These are phyloP conservation scores for Bergia puertoricense DNA, from an alignment of 92 coral and sea anemone species.

Conservation along the genomic window DNA sequence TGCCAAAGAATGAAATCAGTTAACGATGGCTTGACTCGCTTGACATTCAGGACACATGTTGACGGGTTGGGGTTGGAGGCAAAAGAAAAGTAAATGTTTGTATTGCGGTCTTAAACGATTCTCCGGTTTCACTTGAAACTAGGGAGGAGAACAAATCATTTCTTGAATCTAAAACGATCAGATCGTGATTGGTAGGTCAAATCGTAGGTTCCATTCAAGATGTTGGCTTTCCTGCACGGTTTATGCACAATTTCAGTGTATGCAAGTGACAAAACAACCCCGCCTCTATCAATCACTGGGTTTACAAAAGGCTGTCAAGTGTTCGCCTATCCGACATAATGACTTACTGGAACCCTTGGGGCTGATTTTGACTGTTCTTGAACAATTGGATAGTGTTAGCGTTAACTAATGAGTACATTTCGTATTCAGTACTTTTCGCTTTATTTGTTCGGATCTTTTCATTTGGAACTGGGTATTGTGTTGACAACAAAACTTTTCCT, in stretches of 20 bases:
- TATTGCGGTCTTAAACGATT: background rate
- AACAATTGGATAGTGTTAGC: constrained; percentile 14
- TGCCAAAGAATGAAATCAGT: constrained; percentile 37
- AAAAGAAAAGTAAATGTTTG: background rate
- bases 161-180: background rate
- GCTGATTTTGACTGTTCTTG: constrained; percentile 12
- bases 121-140: background rate
- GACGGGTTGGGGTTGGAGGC: constrained; percentile 26
- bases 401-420: constrained; percentile 29
- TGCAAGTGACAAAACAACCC: background rate
- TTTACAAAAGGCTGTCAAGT: background rate
- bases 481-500: constrained; percentile 14
- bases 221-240: constrained; percentile 11
- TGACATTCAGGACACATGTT: constrained; percentile 20
- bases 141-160: background rate
- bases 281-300: background rate
- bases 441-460: constrained; percentile 28
- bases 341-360: constrained; percentile 40
- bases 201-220: background rate
- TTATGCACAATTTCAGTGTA: constrained; percentile 9
- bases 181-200: constrained; percentile 3
- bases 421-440: constrained; percentile 31
- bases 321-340: background rate
- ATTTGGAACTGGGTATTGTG: constrained; percentile 37
- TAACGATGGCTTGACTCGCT: constrained; percentile 27